phyloP scores from a whole-genome alignment of 1,140 invertebrate genomes.

The Notospermus geniculatus region DNA sequence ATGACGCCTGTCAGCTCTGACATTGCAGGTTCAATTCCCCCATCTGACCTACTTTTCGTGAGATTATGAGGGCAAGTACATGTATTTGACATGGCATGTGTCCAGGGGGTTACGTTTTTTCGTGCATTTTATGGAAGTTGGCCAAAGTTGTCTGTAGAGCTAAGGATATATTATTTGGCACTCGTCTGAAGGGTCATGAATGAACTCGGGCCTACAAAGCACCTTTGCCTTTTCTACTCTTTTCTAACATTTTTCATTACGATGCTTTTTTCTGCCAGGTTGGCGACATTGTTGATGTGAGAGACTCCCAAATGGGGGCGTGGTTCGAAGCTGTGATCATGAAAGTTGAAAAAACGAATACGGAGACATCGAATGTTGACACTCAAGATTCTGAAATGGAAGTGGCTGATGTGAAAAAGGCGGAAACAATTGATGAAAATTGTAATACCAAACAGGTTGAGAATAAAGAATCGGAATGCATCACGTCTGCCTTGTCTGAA shows the following conservation, averaged over 20 bases:
- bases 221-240: slow-evolving; percentile 56
- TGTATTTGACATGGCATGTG: too few relatives aligned
- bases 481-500: neutral
- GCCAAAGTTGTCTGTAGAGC: too few relatives aligned
- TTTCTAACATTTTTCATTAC: slow-evolving; percentile 1
- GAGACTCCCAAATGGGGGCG: slow-evolving; percentile 57
- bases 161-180: too few relatives aligned
- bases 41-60: too few relatives aligned
- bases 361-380: neutral
- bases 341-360: slow-evolving; percentile 35
- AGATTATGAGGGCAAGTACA: too few relatives aligned
- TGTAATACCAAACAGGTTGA: slow-evolving; percentile 10
- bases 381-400: slow-evolving; percentile 8
- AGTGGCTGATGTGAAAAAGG: slow-evolving; percentile 7
- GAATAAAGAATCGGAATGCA: slow-evolving; percentile 18
- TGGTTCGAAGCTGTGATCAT: slow-evolving; percentile 60
- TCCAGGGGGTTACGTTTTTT: too few relatives aligned
- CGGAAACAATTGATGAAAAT: slow-evolving; percentile 15
- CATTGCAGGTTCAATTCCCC: too few relatives aligned
- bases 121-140: too few relatives aligned
- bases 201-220: too few relatives aligned
- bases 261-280: slow-evolving; percentile 51
- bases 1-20: too few relatives aligned
- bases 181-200: too few relatives aligned
- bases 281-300: slow-evolving; percentile 72